Percentiles rank a stretch among this genome's conserved stretches.
These are phyloP conservation scores for Zygothrica quintamaculata DNA, from an alignment of 2,888 invertebrate genomes.

Conservation along the genomic window DNA sequence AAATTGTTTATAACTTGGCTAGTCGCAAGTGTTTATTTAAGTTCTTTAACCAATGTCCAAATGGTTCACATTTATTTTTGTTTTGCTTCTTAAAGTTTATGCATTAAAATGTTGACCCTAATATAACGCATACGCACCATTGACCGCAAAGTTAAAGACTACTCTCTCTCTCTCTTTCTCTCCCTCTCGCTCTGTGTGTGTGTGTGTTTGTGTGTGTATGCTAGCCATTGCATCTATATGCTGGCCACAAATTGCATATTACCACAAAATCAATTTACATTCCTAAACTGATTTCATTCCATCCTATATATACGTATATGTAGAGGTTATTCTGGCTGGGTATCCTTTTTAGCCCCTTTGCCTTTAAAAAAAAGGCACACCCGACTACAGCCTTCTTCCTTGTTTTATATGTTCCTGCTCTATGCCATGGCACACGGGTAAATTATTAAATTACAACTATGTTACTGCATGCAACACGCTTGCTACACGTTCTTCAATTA, in stretches of 20 bases:
- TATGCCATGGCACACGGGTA: conserved; percentile 58
- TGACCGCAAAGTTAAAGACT: conserved; percentile 56
- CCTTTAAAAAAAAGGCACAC: too few species aligned
- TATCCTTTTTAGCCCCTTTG: too few species aligned
- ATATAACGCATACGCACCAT: conserved; percentile 72
- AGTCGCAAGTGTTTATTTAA: conserved; percentile 46
- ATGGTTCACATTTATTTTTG: neutral
- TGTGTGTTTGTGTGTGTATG: too few species aligned
- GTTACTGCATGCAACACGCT: conserved; percentile 65
- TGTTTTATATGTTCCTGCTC: too few species aligned
- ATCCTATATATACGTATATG: conserved; percentile 63
- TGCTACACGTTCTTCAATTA: conserved; percentile 67
- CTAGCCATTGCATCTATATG: too few species aligned
- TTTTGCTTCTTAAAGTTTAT: conserved; percentile 55
- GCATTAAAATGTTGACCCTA: conserved; percentile 54
- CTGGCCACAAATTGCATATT: conserved; percentile 70
- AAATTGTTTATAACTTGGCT: neutral
- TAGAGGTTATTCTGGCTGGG: conserved; percentile 29
- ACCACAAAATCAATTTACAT: conserved; percentile 78
- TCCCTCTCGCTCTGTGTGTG: too few species aligned
- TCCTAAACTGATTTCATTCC: conserved; percentile 77
- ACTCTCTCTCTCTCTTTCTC: too few species aligned
- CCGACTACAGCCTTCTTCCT: too few species aligned
- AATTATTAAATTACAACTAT: conserved; percentile 80
- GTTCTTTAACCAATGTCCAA: conserved; percentile 40